These are phyloP conservation scores for Sinocyclocheilus rhinocerous DNA, from an alignment of 2,113 vertebrate genomes.

Conservation along the genomic window DNA sequence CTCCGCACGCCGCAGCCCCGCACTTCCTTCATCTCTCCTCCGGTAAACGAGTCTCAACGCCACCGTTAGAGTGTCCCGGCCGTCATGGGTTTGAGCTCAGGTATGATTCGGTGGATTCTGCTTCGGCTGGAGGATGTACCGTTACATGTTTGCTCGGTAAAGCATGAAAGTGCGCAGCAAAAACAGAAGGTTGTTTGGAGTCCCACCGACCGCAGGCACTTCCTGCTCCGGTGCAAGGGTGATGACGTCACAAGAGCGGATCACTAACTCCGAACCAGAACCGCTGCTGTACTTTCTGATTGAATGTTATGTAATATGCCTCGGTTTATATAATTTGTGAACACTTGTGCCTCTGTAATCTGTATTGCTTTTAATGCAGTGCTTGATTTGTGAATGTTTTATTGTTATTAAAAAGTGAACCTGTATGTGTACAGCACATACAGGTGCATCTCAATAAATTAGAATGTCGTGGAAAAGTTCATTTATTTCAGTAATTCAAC, in stretches of 20 bases:
- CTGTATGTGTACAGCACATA: neutral
- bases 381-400: neutral
- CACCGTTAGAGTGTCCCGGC: neutral
- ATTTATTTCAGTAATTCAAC: too few relatives aligned
- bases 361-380: neutral
- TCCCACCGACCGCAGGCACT: conserved; percentile 55
- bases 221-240: conserved; percentile 61
- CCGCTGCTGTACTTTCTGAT: neutral
- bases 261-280: neutral
- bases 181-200: conserved; percentile 53
- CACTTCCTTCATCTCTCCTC: conserved; percentile 81
- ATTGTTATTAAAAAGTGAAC: neutral
- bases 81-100: neutral
- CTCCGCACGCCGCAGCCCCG: conserved; percentile 90
- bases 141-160: conserved; percentile 44
- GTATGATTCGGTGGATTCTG: neutral
- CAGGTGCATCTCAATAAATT: too few relatives aligned
- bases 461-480: too few relatives aligned
- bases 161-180: conserved; percentile 7
- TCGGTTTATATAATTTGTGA: neutral
- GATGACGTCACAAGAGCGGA: conserved; percentile 53
- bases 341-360: neutral
- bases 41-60: neutral
- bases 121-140: neutral
- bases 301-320: neutral